phyloP scores from a whole-genome alignment of 1,140 invertebrate genomes.

The Oreohelix idahoensis region DNA sequence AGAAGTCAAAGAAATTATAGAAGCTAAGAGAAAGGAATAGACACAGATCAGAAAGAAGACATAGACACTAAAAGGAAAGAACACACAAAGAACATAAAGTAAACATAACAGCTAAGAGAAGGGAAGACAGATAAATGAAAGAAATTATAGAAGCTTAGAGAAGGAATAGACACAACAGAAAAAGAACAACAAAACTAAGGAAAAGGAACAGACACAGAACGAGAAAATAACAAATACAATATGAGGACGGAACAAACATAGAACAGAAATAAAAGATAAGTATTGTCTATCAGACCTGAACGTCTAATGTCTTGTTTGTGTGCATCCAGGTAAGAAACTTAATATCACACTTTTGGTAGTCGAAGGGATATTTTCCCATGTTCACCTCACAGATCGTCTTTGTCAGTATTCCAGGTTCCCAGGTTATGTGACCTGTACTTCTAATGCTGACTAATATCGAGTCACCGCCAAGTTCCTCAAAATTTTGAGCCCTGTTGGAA shows the following conservation, averaged over 20 bases:
- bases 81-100: too few species aligned
- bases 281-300: slow-evolving; percentile 40
- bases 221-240: neutral
- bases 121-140: too few species aligned
- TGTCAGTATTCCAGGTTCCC: slow-evolving; percentile 63
- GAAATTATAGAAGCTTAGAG: neutral
- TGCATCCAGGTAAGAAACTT: slow-evolving; percentile 74
- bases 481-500: slow-evolving; percentile 59
- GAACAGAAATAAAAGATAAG: too few species aligned
- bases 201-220: neutral
- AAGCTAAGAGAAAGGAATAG: too few species aligned
- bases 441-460: slow-evolving; percentile 60
- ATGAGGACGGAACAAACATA: too few species aligned
- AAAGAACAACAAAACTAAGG: neutral
- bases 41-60: too few species aligned
- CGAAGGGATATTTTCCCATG: slow-evolving; percentile 65
- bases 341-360: slow-evolving; percentile 64
- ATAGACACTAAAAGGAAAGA: too few species aligned
- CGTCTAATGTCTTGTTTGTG: slow-evolving; percentile 57
- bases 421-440: slow-evolving; percentile 55
- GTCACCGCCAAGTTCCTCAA: slow-evolving; percentile 61
- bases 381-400: slow-evolving; percentile 63
- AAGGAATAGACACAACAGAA: neutral
- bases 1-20: too few species aligned
- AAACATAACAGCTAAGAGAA: too few species aligned